Evolutionary conservation across 2,888 invertebrate species (phyloP).

Genomic region (Cynaeus angustus): DNA sequence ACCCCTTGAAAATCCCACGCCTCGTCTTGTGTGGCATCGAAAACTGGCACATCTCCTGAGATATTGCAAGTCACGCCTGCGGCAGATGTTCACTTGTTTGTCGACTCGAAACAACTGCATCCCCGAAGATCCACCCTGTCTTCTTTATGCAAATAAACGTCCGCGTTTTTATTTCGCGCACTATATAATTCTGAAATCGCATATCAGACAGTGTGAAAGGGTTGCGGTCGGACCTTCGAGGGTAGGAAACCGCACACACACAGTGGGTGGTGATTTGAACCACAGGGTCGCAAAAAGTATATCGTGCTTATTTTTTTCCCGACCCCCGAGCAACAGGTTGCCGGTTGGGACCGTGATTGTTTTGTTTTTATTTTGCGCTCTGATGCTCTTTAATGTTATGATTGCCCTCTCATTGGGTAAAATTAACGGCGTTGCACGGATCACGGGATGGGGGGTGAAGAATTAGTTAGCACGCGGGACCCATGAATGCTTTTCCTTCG

Average conservation of each 20-base stretch:
- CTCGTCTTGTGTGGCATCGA: slow-evolving; percentile 57
- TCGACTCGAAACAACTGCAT: slow-evolving; percentile 64
- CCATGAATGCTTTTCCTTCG: background rate
- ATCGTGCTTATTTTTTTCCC: slow-evolving; percentile 61
- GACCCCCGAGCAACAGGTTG: slow-evolving; percentile 60
- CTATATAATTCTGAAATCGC: slow-evolving; percentile 57
- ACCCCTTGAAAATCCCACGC: slow-evolving; percentile 49
- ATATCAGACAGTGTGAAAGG: slow-evolving; percentile 59
- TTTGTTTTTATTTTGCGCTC: slow-evolving; percentile 53
- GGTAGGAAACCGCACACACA: slow-evolving; percentile 58
- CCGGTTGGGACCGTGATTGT: slow-evolving; percentile 48
- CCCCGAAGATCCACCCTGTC: slow-evolving; percentile 35
- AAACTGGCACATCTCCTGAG: slow-evolving; percentile 54
- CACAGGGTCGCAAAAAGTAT: slow-evolving; percentile 61
- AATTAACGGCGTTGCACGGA: slow-evolving; percentile 30
- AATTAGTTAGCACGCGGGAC: too few relatives aligned
- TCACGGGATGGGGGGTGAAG: background rate
- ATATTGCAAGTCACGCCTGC: slow-evolving; percentile 68
- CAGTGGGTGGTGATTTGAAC: slow-evolving; percentile 61
- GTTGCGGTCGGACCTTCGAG: slow-evolving; percentile 60
- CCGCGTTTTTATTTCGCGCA: slow-evolving; percentile 47
- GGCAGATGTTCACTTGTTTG: slow-evolving; percentile 67
- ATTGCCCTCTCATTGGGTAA: slow-evolving; percentile 43
- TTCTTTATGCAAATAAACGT: slow-evolving; percentile 18
- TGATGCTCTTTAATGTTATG: slow-evolving; percentile 50